Evolutionary conservation across 2,888 invertebrate species (phyloP).

Genomic region (Synanthedon myopaeformis): DNA sequence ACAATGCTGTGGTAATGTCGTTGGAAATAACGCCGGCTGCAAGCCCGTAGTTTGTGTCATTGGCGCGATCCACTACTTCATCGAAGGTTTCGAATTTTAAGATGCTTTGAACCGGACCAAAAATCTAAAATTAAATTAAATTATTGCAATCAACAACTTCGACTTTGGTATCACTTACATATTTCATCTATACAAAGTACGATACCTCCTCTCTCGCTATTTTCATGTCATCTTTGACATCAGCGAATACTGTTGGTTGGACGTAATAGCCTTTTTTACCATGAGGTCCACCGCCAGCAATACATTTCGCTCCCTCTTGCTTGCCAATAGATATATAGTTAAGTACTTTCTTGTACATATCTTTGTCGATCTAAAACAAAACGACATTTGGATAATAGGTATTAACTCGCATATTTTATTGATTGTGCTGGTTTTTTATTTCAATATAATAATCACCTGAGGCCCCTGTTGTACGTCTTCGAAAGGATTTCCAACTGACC

Average conservation of each 20-base stretch:
- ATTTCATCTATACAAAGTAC: constrained; percentile 3
- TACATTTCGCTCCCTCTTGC: constrained; percentile 82
- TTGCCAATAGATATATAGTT: constrained; percentile 82
- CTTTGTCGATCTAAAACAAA: constrained; percentile 73
- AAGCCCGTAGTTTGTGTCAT: constrained; percentile 84
- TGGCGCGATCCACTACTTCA: constrained; percentile 88
- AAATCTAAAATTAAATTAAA: constrained; percentile 72
- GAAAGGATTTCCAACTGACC: constrained; percentile 88
- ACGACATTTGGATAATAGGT: neutral
- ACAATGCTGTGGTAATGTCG: constrained; percentile 82
- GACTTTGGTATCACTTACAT: neutral
- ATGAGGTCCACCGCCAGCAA: constrained; percentile 79
- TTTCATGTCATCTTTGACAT: constrained; percentile 81
- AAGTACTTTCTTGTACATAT: constrained; percentile 82
- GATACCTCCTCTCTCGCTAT: constrained; percentile 82
- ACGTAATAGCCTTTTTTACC: constrained; percentile 81
- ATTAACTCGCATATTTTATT: neutral
- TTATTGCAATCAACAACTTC: too few relatives aligned
- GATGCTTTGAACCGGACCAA: constrained; percentile 92
- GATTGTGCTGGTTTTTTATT: neutral
- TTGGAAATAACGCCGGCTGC: constrained; percentile 89
- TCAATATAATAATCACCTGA: constrained; percentile 65
- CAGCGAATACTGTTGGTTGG: constrained; percentile 83
- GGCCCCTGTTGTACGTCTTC: constrained; percentile 83
- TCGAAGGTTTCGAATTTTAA: constrained; percentile 84